Conservation (phyloP, 2,888 invertebrate species). For the Caenorhabditis plicata region DNA sequence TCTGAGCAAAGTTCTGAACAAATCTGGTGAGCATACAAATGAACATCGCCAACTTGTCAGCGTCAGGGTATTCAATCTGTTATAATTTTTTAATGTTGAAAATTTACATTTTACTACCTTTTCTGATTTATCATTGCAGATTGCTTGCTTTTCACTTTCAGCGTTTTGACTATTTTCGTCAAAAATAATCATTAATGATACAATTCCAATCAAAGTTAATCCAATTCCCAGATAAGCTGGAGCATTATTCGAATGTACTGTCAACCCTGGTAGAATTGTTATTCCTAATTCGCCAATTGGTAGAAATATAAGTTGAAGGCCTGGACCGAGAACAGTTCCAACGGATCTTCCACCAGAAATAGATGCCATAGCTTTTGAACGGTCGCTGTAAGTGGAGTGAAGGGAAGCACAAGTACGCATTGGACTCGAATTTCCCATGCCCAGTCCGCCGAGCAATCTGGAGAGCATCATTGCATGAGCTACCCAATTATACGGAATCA, state of each 20-base stretch:
- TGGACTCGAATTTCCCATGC: constrained; percentile 27
- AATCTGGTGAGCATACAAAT: constrained; percentile 28
- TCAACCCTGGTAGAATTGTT: constrained; percentile 9
- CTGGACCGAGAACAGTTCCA: constrained; percentile 22
- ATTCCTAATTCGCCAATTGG: constrained; percentile 20
- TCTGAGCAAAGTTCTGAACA: constrained; percentile 29
- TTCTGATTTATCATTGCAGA: constrained; percentile 6
- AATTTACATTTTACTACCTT: too few relatives aligned
- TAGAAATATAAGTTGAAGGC: constrained; percentile 18
- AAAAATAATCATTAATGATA: constrained; percentile 6
- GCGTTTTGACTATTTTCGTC: constrained; percentile 12
- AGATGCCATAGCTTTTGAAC: constrained; percentile 26
- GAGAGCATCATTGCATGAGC: constrained; percentile 22
- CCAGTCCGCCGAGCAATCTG: constrained; percentile 19
- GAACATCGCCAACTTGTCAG: constrained; percentile 19
- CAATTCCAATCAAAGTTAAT: constrained; percentile 18
- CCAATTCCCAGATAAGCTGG: constrained; percentile 20
- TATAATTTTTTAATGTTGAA: neutral
- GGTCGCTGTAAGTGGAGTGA: constrained; percentile 14
- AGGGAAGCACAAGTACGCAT: constrained; percentile 23
- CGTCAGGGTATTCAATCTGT: constrained; percentile 11
- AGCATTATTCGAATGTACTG: constrained; percentile 19
- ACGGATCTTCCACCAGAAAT: constrained; percentile 28
- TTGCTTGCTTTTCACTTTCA: constrained; percentile 12
- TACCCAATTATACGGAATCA: constrained; percentile 11